A percentile compares a stretch with the other conserved stretches of the same genome.
Evolutionary conservation across 2,888 invertebrate species (phyloP).

Genomic region (Cheilosia grossa): DNA sequence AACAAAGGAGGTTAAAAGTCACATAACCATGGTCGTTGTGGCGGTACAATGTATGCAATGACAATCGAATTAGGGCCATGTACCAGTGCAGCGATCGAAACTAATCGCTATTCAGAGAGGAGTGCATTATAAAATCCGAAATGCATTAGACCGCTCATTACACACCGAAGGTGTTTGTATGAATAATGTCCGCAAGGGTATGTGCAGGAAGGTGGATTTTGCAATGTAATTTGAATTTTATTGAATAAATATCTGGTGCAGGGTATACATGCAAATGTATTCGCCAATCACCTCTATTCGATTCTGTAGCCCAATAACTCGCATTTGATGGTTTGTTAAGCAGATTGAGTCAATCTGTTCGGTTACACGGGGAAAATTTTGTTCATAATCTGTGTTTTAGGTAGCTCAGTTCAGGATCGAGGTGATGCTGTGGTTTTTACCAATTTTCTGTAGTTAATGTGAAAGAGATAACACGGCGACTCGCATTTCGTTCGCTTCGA

Average conservation of each 20-base stretch:
- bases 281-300: slow-evolving; percentile 1
- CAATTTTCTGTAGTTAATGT: too few species aligned
- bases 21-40: slow-evolving; percentile 28
- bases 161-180: slow-evolving; percentile 66
- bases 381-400: not conserved
- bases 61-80: slow-evolving; percentile 66
- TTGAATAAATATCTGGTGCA: slow-evolving; percentile 57
- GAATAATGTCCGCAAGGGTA: slow-evolving; percentile 61
- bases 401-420: not conserved
- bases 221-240: slow-evolving; percentile 46
- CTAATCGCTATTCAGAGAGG: slow-evolving; percentile 59
- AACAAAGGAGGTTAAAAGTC: slow-evolving; percentile 59
- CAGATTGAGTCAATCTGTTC: not conserved
- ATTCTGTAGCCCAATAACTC: slow-evolving; percentile 48
- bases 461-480: too few species aligned
- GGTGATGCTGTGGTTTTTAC: not conserved
- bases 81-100: slow-evolving; percentile 30
- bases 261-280: slow-evolving; percentile 59
- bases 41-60: slow-evolving; percentile 40
- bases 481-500: too few species aligned
- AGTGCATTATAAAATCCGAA: slow-evolving; percentile 57
- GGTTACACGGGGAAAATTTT: slow-evolving; percentile 37
- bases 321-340: slow-evolving; percentile 12
- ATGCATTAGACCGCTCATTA: slow-evolving; percentile 66
- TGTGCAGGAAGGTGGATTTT: slow-evolving; percentile 3